Evolutionary conservation across 2,113 vertebrate species (phyloP).

Genomic region (sheep (Ovis aries)): DNA sequence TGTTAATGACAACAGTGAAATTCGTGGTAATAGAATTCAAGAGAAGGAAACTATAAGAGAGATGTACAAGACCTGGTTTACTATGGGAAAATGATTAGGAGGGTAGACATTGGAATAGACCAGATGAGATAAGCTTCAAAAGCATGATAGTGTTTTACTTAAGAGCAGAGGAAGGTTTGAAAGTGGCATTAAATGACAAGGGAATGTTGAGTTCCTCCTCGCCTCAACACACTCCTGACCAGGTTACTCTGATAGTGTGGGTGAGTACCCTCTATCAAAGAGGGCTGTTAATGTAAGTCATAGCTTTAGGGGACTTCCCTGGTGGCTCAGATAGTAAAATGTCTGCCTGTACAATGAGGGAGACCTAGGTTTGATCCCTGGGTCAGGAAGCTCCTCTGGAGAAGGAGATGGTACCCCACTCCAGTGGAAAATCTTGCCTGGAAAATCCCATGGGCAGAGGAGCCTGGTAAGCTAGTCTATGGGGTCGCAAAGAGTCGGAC

Average conservation of each 20-base stretch:
- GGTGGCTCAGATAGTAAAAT: too few species aligned
- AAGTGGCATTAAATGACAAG: background rate
- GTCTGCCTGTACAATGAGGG: too few species aligned
- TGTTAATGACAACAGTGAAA: background rate
- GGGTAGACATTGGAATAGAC: background rate
- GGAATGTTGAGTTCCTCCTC: background rate
- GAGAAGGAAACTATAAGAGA: background rate
- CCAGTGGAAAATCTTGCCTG: too few species aligned
- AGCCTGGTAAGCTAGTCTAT: too few species aligned
- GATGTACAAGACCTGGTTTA: background rate
- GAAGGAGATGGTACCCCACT: too few species aligned
- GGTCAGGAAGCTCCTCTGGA: too few species aligned
- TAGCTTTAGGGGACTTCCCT: background rate
- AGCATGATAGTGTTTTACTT: background rate
- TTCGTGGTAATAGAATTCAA: background rate
- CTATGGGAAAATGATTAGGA: background rate
- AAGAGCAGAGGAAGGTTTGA: background rate
- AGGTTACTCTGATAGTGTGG: background rate
- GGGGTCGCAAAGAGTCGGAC: too few species aligned
- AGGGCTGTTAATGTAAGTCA: background rate
- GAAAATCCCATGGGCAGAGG: too few species aligned
- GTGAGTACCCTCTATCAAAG: background rate
- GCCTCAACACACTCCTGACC: accelerated
- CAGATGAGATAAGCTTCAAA: background rate
- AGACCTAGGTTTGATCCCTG: too few species aligned